Percentiles rank a stretch among this genome's conserved stretches.
These are phyloP conservation scores for Aepyceros melampus DNA, from an alignment of 2,113 vertebrate species.

Conservation along the genomic window DNA sequence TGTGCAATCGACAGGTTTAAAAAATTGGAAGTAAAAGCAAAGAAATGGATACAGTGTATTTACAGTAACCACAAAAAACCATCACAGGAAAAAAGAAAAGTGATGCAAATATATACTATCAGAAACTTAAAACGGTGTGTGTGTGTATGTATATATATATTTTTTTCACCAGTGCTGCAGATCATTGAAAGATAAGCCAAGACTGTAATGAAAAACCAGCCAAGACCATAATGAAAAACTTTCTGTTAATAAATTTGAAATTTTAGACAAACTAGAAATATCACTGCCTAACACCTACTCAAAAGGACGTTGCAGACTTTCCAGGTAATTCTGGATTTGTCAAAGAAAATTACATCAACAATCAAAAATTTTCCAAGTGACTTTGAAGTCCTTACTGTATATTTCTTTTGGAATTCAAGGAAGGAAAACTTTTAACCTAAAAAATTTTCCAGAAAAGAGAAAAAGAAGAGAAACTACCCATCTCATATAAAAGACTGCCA, in stretches of 20 bases:
- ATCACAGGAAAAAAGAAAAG: background rate
- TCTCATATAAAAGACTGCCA: background rate
- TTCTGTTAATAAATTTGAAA: background rate
- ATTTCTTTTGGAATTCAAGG: background rate
- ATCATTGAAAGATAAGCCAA: background rate
- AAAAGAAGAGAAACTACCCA: background rate
- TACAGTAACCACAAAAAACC: background rate
- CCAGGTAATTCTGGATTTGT: background rate
- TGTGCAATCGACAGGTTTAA: background rate
- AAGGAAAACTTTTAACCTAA: background rate
- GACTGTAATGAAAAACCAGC: background rate
- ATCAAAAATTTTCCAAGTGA: background rate
- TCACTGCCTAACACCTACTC: background rate
- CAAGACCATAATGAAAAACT: background rate
- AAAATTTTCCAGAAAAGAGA: background rate
- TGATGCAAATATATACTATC: background rate
- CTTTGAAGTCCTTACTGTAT: background rate
- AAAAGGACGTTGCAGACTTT: background rate
- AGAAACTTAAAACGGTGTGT: background rate
- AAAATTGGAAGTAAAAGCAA: background rate
- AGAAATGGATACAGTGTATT: background rate
- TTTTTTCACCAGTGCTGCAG: background rate
- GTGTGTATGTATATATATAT: rapidly evolving
- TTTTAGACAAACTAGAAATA: background rate
- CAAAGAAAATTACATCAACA: background rate